Conservation (phyloP, 2,113 vertebrate genomes). For the Sinocyclocheilus grahami region DNA sequence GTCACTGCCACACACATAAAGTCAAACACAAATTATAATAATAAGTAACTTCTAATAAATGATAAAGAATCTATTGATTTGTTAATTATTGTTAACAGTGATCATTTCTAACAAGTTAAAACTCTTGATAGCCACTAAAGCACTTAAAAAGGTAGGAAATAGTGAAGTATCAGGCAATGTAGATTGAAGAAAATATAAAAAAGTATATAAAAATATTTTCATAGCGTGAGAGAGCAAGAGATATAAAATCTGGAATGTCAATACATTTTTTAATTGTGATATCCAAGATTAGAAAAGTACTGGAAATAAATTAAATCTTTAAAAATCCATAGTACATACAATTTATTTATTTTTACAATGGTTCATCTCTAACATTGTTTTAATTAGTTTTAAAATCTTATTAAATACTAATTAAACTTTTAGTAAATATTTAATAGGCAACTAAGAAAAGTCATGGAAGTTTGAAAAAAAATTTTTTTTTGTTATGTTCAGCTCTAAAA, state of each 20-base stretch:
- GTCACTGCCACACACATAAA: neutral
- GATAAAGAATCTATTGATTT: neutral
- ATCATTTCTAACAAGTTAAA: neutral
- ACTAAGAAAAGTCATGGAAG: too few relatives aligned
- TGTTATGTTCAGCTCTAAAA: too few relatives aligned
- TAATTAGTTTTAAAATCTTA: too few relatives aligned
- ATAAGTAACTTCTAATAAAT: neutral
- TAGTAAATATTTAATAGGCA: too few relatives aligned
- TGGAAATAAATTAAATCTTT: neutral
- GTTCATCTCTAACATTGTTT: too few relatives aligned
- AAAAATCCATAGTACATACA: too few relatives aligned
- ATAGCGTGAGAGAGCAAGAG: neutral
- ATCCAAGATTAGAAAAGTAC: neutral
- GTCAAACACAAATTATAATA: neutral
- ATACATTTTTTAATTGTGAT: neutral
- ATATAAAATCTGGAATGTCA: neutral
- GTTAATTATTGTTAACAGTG: neutral
- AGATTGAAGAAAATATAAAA: neutral
- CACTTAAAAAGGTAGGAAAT: too few relatives aligned
- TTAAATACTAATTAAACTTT: too few relatives aligned
- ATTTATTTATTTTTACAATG: too few relatives aligned
- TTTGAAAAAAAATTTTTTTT: too few relatives aligned
- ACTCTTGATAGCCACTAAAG: too few relatives aligned
- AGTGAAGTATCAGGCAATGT: neutral
- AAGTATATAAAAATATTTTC: too few relatives aligned